Conservation (phyloP, 1,140 invertebrate genomes). For the Nautilus pompilius region DNA sequence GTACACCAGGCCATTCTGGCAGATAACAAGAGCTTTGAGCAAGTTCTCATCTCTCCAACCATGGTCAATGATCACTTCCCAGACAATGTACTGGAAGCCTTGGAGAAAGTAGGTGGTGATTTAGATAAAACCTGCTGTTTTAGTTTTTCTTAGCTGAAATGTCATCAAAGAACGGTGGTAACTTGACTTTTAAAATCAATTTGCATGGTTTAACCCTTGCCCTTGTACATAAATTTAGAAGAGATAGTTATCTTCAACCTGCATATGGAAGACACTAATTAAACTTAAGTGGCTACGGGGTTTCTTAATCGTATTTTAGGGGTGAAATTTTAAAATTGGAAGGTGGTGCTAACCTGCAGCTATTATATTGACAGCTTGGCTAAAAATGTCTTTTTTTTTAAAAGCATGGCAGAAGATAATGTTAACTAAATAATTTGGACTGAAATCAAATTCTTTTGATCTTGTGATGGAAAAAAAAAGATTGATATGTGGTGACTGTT, state of each 20-base stretch:
- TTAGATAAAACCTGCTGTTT: not conserved
- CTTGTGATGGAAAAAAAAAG: no score
- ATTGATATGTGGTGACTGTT: no score
- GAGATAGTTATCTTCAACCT: not conserved
- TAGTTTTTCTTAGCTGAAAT: not conserved
- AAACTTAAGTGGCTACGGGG: not conserved
- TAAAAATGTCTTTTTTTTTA: no score
- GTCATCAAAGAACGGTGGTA: not conserved
- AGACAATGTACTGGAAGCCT: constrained; percentile 79
- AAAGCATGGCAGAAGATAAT: no score
- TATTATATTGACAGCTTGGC: no score
- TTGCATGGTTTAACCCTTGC: not conserved
- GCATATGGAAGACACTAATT: not conserved
- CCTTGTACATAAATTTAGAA: not conserved
- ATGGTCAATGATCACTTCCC: constrained; percentile 95
- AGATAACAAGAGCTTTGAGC: constrained; percentile 81
- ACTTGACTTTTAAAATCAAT: not conserved
- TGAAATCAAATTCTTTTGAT: no score
- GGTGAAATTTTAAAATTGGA: no score
- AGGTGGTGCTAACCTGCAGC: no score
- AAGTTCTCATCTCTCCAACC: constrained; percentile 86
- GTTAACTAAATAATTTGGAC: no score
- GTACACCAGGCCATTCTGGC: constrained; percentile 90
- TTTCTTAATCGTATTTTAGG: not conserved
- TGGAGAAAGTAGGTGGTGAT: constrained; percentile 73